Evolutionary conservation across 2,113 vertebrate species (phyloP).

Genomic region (Hypocryptadius cinnamomeus): DNA sequence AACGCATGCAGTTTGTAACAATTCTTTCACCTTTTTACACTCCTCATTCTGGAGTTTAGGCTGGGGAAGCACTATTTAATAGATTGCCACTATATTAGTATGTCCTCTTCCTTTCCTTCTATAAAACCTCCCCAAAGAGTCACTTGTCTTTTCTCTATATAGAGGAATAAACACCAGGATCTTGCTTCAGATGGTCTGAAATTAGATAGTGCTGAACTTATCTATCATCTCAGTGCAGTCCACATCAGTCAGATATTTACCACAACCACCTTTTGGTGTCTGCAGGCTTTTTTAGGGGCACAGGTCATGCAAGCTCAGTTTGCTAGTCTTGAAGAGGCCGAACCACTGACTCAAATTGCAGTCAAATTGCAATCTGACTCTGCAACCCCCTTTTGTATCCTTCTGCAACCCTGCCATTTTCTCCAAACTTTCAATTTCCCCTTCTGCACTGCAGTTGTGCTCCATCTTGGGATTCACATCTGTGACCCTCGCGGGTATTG

Average conservation of each 20-base stretch:
- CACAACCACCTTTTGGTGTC: neutral
- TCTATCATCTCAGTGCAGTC: neutral
- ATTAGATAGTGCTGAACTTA: neutral
- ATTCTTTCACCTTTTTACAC: neutral
- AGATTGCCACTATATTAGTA: neutral
- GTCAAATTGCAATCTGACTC: neutral
- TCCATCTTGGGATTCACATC: neutral
- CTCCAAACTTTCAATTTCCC: neutral
- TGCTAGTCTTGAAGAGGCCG: neutral
- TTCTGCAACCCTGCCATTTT: neutral
- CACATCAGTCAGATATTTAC: rapidly evolving
- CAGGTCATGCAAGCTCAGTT: neutral
- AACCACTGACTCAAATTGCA: neutral
- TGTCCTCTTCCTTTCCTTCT: neutral
- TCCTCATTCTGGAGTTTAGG: neutral
- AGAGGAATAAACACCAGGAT: neutral
- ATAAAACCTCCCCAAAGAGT: neutral
- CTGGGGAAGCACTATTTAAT: neutral
- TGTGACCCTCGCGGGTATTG: rapidly evolving
- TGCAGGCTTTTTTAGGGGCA: neutral
- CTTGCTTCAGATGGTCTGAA: neutral
- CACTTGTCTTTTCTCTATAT: neutral
- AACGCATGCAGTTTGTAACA: neutral
- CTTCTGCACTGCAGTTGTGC: neutral
- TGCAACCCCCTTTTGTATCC: neutral